phyloP scores from a whole-genome alignment of 2,888 invertebrate species.

The Micoletzkya japonica region DNA sequence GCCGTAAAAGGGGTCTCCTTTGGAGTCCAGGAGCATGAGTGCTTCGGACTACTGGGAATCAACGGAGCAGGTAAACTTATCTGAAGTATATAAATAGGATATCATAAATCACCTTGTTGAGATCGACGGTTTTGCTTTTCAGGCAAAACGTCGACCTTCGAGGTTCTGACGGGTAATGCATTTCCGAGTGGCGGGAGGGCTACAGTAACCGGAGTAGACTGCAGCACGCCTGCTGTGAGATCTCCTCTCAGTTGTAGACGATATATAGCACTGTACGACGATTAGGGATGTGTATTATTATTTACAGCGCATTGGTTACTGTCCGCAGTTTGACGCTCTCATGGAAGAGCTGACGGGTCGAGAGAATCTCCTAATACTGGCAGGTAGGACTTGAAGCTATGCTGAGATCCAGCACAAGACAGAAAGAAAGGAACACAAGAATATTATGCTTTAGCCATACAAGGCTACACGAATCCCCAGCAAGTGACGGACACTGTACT shows the following conservation, averaged over 20 bases:
- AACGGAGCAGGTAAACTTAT: conserved; percentile 44
- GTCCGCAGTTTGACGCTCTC: conserved; percentile 61
- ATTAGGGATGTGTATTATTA: too few species aligned
- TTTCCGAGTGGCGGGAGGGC: conserved; percentile 44
- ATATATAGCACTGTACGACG: too few species aligned
- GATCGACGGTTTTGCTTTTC: background rate
- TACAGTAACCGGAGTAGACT: conserved; percentile 38
- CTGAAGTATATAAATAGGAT: too few species aligned
- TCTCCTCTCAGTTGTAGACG: background rate
- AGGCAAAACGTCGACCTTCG: conserved; percentile 60
- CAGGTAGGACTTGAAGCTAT: conserved; percentile 29
- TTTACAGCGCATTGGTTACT: conserved; percentile 53
- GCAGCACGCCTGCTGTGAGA: conserved; percentile 28
- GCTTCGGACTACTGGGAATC: conserved; percentile 59
- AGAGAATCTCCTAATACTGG: conserved; percentile 50
- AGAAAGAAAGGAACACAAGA: too few species aligned
- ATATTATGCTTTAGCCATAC: too few species aligned
- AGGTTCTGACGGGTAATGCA: conserved; percentile 53
- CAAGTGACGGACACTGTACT: conserved; percentile 29
- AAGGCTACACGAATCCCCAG: conserved; percentile 10
- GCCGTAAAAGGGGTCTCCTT: conserved; percentile 43
- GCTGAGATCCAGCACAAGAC: background rate
- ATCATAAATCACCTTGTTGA: too few species aligned
- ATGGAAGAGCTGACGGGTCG: conserved; percentile 54
- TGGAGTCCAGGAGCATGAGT: conserved; percentile 52